phyloP scores from a whole-genome alignment of 2,797 vertebrate genomes.

The Hippocampus kuda region DNA sequence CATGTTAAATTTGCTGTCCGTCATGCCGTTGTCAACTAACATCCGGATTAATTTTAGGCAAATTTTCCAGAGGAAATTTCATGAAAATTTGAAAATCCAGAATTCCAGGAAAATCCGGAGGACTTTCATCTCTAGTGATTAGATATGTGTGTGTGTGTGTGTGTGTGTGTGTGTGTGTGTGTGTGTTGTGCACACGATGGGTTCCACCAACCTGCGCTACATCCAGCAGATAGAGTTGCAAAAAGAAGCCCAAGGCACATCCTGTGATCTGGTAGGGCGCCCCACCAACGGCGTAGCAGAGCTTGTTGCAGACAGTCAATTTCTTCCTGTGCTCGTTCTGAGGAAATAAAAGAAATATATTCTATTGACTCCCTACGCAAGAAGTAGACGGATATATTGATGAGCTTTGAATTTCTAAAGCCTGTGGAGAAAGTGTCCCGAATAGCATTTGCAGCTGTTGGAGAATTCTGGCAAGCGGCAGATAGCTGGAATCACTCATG shows the following conservation, averaged over 20 bases:
- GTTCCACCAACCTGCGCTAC: conserved; percentile 80
- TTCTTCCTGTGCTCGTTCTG: conserved; percentile 56
- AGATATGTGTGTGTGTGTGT: no score
- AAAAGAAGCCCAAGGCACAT: conserved; percentile 89
- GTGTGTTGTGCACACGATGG: neutral
- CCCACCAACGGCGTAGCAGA: conserved; percentile 90
- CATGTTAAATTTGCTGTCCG: no score
- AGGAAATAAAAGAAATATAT: neutral
- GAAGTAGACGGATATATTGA: neutral
- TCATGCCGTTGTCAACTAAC: no score
- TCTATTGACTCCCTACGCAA: neutral
- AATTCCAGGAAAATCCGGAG: no score
- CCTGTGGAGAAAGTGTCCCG: no score
- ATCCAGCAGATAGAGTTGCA: conserved; percentile 93
- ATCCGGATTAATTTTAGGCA: no score
- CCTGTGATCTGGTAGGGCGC: conserved; percentile 96
- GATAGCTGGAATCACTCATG: neutral
- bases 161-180: neutral
- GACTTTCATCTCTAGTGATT: no score
- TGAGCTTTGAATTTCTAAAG: neutral
- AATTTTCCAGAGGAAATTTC: no score
- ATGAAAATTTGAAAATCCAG: no score
- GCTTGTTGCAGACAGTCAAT: conserved; percentile 83
- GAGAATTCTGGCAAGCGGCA: neutral
- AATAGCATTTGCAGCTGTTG: neutral